A percentile compares a stretch with the other conserved stretches of the same genome.
phyloP scores from a whole-genome alignment of 2,113 vertebrate species.

The Ammodytes dubius region DNA sequence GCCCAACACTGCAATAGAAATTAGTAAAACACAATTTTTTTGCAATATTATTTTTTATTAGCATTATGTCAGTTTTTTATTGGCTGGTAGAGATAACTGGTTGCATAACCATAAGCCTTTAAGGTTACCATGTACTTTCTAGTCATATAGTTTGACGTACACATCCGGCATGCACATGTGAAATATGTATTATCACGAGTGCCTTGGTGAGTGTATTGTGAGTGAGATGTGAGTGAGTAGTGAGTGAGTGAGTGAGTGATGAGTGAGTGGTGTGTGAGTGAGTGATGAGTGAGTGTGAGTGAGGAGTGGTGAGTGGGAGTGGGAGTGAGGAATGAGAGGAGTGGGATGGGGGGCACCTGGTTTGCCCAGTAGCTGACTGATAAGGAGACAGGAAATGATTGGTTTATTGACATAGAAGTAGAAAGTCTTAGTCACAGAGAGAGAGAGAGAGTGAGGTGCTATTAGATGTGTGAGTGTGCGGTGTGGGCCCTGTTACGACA shows the following conservation, averaged over 20 bases:
- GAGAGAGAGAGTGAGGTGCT: too few relatives aligned
- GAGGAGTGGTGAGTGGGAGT: too few relatives aligned
- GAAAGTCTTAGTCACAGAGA: neutral
- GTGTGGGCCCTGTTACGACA: neutral
- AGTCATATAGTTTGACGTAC: neutral
- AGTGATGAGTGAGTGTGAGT: too few relatives aligned
- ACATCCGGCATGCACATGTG: neutral
- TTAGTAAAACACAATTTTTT: neutral
- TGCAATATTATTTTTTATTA: neutral
- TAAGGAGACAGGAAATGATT: constrained; percentile 7
- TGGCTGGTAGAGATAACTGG: neutral
- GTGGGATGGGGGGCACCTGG: too few relatives aligned
- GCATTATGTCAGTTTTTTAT: neutral
- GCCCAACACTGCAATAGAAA: neutral
- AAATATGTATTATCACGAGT: neutral
- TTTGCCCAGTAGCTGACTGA: neutral
- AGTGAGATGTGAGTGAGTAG: too few relatives aligned
- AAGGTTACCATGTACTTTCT: neutral
- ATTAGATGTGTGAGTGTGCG: too few relatives aligned
- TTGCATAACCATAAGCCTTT: neutral
- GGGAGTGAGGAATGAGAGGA: too few relatives aligned
- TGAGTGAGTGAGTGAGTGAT: constrained; percentile 1
- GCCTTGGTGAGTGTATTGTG: neutral
- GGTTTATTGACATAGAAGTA: neutral
- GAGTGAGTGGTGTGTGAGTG: too few relatives aligned